phyloP scores from a whole-genome alignment of 2,797 vertebrate species.

The Gymnodraco acuticeps region DNA sequence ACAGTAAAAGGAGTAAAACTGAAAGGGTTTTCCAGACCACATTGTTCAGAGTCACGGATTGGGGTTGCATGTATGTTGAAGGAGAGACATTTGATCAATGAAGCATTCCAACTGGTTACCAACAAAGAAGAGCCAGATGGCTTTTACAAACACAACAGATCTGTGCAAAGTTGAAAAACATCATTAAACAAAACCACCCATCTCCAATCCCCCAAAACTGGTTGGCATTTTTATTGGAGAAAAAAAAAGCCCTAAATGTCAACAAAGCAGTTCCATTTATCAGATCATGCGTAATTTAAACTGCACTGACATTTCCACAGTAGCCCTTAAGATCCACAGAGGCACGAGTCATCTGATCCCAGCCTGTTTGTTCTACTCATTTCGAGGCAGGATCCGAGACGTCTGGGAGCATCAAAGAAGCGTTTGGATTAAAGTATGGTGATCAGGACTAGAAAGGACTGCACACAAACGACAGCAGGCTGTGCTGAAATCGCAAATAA shows the following conservation, averaged over 20 bases:
- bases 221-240: constrained; percentile 30
- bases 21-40: too few species aligned
- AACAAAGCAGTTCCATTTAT: constrained; percentile 60
- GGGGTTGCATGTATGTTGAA: not conserved
- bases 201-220: not conserved
- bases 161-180: constrained; percentile 5
- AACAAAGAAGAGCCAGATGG: not conserved
- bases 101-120: constrained; percentile 10
- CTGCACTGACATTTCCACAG: constrained; percentile 72
- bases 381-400: constrained; percentile 43
- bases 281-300: constrained; percentile 71
- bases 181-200: not conserved
- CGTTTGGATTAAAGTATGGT: constrained; percentile 64
- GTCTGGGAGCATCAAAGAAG: constrained; percentile 69
- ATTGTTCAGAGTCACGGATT: too few species aligned
- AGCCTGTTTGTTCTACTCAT: constrained; percentile 64
- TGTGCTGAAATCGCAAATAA: constrained; percentile 36
- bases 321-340: constrained; percentile 64
- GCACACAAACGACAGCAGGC: constrained; percentile 30
- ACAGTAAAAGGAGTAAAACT: too few species aligned
- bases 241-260: constrained; percentile 39
- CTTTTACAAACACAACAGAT: constrained; percentile 4
- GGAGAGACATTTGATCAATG: constrained; percentile 3
- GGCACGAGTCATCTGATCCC: constrained; percentile 59
- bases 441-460: constrained; percentile 55